Evolutionary conservation across 2,113 vertebrate species (phyloP).

Genomic region (Gasterosteus aculeatus): DNA sequence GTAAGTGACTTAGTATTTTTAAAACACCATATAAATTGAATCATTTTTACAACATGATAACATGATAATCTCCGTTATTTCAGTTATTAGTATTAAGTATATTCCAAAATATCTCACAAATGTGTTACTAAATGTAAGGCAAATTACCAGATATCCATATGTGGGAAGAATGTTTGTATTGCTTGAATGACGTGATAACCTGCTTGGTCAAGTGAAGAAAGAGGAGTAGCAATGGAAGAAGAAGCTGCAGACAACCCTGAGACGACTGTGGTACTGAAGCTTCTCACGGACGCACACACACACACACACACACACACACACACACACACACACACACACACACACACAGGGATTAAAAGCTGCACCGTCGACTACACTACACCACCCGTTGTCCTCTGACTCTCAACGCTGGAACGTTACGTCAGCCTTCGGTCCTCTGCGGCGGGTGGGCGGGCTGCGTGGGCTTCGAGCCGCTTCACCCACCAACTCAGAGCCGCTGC

Average conservation of each 20-base stretch:
- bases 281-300: too few species aligned
- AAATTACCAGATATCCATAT: background rate
- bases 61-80: too few species aligned
- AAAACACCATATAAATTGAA: background rate
- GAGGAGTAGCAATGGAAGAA: background rate
- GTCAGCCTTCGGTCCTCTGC: slow-evolving; percentile 43
- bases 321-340: background rate
- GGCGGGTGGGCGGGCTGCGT: slow-evolving; percentile 53
- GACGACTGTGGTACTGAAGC: background rate
- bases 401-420: slow-evolving; percentile 20
- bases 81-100: background rate
- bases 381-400: background rate
- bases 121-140: background rate
- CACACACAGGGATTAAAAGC: background rate
- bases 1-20: too few species aligned
- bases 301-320: background rate
- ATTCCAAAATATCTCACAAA: background rate
- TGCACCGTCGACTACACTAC: background rate
- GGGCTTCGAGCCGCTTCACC: slow-evolving; percentile 53
- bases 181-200: background rate
- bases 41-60: background rate
- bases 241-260: background rate
- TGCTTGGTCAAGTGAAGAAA: background rate
- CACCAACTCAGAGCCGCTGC: slow-evolving; percentile 42
- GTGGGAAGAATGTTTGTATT: background rate